Base-by-base conservation (phyloP, 2,888 invertebrate genomes). In the Drosophila incognita region DNA sequence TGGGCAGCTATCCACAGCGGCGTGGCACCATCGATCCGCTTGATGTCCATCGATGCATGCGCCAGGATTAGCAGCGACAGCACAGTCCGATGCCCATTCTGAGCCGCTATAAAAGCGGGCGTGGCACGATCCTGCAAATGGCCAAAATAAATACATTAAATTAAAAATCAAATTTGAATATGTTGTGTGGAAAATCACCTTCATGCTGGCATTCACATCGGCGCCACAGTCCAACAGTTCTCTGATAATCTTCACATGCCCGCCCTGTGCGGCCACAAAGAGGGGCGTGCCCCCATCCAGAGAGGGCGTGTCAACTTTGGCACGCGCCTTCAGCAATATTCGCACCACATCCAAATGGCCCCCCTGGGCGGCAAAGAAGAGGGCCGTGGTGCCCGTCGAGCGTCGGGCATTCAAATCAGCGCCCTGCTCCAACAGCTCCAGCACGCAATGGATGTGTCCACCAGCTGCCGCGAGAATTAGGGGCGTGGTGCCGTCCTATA, bases 1-100 rank as follows among this genome's bases (percentile, higher is more conserved):
- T 99, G 99, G 78, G 98, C 96, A 46, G 98, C 97, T 89, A 99
- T 98, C 98, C 98, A 99, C 79, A 99, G 95, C 73, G 98, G 96
- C 54, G 97, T 97, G 91, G 97, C 97, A 74, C 96, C 96, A 94
- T 98, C 98, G 6, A 95, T 95, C 89, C 98, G 95, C 80, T 96
- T 95, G 0, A 95, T 94, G 92, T 98, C 97, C 51, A 95, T 94
- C 65, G 94, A 94, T 0, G 97, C 97, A 42, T 97, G 97, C 56
- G 95, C 95, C 7, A 94, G 94, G 75, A 98, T 91, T 63, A 99
- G 94, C 83, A 96, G 94, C 66, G 95, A 94, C 74, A 97, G 95
- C 80, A 97, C 96, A 21, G 96, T 96, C 81, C 96, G 95, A 94
- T 99, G 98, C 0, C 98, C 98, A 94, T 98, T 98, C 94, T 99